A percentile compares a stretch with the other conserved stretches of the same genome.
phyloP scores from a whole-genome alignment of 2,888 invertebrate genomes.

The Trichopria drosophilae region DNA sequence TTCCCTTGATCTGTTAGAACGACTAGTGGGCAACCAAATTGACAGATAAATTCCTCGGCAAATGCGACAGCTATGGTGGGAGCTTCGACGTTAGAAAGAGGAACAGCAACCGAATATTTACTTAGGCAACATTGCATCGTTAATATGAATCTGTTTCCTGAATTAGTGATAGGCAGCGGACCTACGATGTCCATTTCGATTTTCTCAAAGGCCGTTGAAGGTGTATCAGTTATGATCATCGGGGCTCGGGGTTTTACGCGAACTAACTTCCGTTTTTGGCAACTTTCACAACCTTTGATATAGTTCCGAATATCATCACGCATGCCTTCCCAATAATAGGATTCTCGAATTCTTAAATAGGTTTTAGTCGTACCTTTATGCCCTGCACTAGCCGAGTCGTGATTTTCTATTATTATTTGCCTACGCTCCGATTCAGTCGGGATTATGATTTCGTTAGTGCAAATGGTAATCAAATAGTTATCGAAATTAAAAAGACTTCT shows the following conservation, averaged over 20 bases:
- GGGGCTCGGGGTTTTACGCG: constrained; percentile 6
- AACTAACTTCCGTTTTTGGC: constrained; percentile 11
- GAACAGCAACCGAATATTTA: neutral
- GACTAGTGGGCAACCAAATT: neutral
- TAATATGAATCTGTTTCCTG: neutral
- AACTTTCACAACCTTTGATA: constrained; percentile 3
- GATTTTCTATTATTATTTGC: neutral
- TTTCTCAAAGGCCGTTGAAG: constrained; percentile 10
- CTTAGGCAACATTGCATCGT: neutral
- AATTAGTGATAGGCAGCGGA: neutral
- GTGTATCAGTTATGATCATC: constrained; percentile 12
- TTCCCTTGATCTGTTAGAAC: too few relatives aligned
- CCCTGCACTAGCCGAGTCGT: neutral
- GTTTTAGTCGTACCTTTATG: constrained; percentile 8
- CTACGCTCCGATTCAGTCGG: neutral
- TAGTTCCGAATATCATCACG: neutral
- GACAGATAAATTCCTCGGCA: neutral
- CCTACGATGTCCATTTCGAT: constrained; percentile 10
- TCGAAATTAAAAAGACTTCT: neutral
- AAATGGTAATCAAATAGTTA: neutral
- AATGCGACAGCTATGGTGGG: neutral
- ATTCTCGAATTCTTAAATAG: neutral
- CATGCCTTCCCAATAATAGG: constrained; percentile 1
- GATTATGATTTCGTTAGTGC: neutral
- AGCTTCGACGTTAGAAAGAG: neutral